Evolutionary conservation across 2,888 invertebrate species (phyloP).

Genomic region (Atrina japonica): DNA sequence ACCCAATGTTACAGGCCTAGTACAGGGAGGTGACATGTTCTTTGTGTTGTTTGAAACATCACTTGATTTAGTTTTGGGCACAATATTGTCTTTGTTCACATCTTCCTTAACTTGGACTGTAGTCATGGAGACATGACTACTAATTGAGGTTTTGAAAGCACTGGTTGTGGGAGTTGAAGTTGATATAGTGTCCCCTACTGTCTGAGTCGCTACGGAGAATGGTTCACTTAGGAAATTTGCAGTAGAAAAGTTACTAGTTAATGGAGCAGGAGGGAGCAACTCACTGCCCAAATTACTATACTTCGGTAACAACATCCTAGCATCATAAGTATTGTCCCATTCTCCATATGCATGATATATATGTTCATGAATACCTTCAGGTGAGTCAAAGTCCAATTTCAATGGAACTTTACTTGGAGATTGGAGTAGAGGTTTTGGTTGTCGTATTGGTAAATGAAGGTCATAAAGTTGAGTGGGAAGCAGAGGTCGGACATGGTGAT

Average conservation of each 20-base stretch:
- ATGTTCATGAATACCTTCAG: constrained; percentile 76
- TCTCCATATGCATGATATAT: constrained; percentile 78
- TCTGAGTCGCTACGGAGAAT: constrained; percentile 47
- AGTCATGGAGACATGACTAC: constrained; percentile 48
- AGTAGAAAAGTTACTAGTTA: constrained; percentile 66
- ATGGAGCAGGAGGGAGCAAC: constrained; percentile 73
- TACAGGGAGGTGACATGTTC: constrained; percentile 61
- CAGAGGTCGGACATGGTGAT: constrained; percentile 63
- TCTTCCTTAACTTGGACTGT: constrained; percentile 51
- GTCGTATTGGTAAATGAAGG: constrained; percentile 68
- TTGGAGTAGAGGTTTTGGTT: constrained; percentile 60
- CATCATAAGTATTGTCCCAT: constrained; percentile 77
- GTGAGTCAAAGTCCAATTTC: constrained; percentile 76
- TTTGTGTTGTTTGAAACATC: constrained; percentile 13
- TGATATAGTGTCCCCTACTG: constrained; percentile 44
- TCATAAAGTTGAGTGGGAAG: constrained; percentile 78
- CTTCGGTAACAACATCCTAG: constrained; percentile 62
- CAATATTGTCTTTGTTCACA: constrained; percentile 36
- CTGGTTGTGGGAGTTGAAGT: constrained; percentile 60
- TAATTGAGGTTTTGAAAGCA: constrained; percentile 64
- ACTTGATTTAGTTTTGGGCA: constrained; percentile 39
- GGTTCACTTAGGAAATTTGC: constrained; percentile 59
- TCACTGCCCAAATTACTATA: constrained; percentile 65
- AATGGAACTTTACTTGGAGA: constrained; percentile 64
- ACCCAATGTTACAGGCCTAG: constrained; percentile 71